Percentiles rank a stretch among this genome's conserved stretches.
These are phyloP conservation scores for Takifugu ocellatus DNA, from an alignment of 2,797 vertebrate genomes.

Conservation along the genomic window DNA sequence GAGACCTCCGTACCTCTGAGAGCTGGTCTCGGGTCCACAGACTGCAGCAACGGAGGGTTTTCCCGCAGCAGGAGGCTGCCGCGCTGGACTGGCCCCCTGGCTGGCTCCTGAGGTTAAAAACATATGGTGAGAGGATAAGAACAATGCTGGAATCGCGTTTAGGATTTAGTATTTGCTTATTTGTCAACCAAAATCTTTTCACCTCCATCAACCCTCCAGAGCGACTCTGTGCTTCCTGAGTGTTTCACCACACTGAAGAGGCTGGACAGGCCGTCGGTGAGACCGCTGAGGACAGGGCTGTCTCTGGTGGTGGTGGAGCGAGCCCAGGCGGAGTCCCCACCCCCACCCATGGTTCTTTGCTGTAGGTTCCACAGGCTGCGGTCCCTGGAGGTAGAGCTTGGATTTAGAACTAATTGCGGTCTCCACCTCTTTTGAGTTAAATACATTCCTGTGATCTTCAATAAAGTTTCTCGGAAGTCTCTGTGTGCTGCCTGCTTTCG, in stretches of 20 bases:
- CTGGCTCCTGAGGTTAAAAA: constrained; percentile 29
- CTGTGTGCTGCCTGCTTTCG: too few species aligned
- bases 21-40: constrained; percentile 68
- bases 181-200: background rate
- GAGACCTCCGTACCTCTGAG: constrained; percentile 82
- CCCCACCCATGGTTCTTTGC: constrained; percentile 77
- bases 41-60: constrained; percentile 57
- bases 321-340: constrained; percentile 95
- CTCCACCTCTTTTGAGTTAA: too few species aligned
- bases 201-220: constrained; percentile 84
- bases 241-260: constrained; percentile 97
- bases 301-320: constrained; percentile 97
- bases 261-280: constrained; percentile 94
- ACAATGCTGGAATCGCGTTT: background rate
- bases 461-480: too few species aligned
- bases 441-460: too few species aligned
- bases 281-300: constrained; percentile 91
- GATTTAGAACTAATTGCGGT: too few species aligned
- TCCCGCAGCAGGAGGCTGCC: constrained; percentile 67
- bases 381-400: constrained; percentile 77
- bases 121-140: too few species aligned
- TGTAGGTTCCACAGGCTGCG: constrained; percentile 94
- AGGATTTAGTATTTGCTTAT: background rate
- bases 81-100: constrained; percentile 62
- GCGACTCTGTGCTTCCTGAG: constrained; percentile 87